Conservation (phyloP, 2,888 invertebrate genomes). For the Conistra vaccinii region DNA sequence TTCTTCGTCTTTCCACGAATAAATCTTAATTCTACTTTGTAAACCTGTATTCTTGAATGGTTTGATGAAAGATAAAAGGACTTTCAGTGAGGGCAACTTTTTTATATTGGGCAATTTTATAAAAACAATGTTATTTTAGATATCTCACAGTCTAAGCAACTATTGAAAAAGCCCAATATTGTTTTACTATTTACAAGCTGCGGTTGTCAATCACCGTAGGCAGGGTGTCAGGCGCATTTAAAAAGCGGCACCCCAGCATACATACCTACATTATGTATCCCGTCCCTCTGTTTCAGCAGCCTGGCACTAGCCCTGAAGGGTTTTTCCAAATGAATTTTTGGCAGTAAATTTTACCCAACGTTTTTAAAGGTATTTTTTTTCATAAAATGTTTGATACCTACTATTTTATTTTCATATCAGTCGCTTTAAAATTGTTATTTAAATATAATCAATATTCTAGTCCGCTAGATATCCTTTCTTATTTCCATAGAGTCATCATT, state of each 20-base stretch:
- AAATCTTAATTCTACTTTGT: slow-evolving; percentile 63
- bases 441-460: too few relatives aligned
- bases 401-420: slow-evolving; percentile 6
- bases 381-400: not conserved
- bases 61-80: slow-evolving; percentile 6
- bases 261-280: not conserved
- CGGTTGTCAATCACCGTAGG: slow-evolving; percentile 35
- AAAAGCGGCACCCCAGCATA: not conserved
- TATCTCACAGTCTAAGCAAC: not conserved
- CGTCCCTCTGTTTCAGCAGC: not conserved
- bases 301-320: slow-evolving; percentile 5
- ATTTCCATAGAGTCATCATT: too few relatives aligned
- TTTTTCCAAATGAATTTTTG: slow-evolving; percentile 28
- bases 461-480: too few relatives aligned
- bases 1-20: slow-evolving; percentile 58
- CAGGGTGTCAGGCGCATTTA: slow-evolving; percentile 24
- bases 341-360: not conserved
- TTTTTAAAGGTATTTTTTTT: not conserved
- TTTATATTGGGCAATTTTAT: not conserved
- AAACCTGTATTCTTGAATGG: slow-evolving; percentile 28
- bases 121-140: not conserved
- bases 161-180: not conserved
- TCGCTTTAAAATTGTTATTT: too few relatives aligned
- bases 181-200: slow-evolving; percentile 9
- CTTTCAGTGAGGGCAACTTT: not conserved